Evolutionary conservation across 2,888 invertebrate species (phyloP), one percentile per base, ranked within the genome.

Genomic region (Plagodis pulveraria): DNA sequence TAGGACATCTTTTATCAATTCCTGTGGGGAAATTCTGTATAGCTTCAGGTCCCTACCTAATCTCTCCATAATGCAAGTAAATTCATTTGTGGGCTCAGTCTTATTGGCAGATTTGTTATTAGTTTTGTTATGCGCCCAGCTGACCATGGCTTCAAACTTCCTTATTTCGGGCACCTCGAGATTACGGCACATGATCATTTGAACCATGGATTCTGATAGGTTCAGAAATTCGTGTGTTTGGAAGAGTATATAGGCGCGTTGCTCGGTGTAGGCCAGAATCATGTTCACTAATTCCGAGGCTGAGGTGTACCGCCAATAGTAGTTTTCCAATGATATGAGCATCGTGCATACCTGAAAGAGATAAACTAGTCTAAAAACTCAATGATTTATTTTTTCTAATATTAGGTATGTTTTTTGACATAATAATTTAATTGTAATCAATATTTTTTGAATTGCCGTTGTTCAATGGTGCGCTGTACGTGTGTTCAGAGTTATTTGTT

Each of bases 281-380:
- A 98, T 98, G 89, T 98, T 98, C 68, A 98, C 98, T 77, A 98
- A 92, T 86, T 98, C 98, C 34, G 97, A 97, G 48, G 98, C 98
- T 58, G 98, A 98, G 40, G 97, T 98, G 86, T 98, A 98, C 66
- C 98, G 95, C 98, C 98, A 98, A 86, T 97, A 98, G 87, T 98
- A 98, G 85, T 98, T 98, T 86, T 98, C 98, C 81, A 98, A 90
- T 45, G 97, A 96, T 85, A 97, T 97, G 57, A 98, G 94, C 98
- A 98, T 98, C 69, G 96, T 95, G 88, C 98, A 98, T n/a, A 96
- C 95, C 96, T 96, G 84, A 41, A 73, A 5, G 9, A 57, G n/a
- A 47, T 22, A 36, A 38, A 12, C 22, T 4, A 5, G 7, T 11
- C 9, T 38, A 38, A 22, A 22, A 1, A 22, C 22, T 22, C 22